A percentile compares a stretch with the other conserved stretches of the same genome.
Conservation (phyloP, 2,113 vertebrate species). For the Rissa tridactyla region DNA sequence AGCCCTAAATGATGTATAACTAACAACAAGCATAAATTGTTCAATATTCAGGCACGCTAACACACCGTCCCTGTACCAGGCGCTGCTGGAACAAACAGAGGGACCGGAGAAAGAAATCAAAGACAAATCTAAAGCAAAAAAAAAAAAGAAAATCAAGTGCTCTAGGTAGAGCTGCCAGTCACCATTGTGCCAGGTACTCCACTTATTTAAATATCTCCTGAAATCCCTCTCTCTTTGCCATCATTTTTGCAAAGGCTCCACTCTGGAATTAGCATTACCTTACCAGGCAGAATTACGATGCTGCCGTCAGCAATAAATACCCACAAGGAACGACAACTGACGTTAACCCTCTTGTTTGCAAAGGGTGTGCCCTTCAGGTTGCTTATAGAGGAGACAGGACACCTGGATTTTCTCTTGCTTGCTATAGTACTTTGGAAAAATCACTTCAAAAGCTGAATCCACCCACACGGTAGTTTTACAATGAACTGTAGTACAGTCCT, state of each 20-base stretch:
- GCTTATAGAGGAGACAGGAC: neutral
- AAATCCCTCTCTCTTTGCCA: neutral
- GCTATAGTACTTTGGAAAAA: neutral
- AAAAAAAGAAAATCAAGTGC: neutral
- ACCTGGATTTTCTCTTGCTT: neutral
- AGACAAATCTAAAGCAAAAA: neutral
- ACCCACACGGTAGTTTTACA: neutral
- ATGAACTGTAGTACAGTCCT: neutral
- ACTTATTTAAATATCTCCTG: constrained; percentile 15
- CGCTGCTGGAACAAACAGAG: neutral
- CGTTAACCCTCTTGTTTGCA: neutral
- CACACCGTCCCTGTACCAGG: neutral
- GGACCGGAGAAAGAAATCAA: neutral
- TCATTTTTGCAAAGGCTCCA: constrained; percentile 36
- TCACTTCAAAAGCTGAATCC: neutral
- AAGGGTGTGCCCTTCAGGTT: neutral
- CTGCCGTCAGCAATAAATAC: neutral
- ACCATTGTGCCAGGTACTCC: constrained; percentile 32
- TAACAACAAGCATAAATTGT: constrained; percentile 54
- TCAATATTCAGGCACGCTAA: constrained; percentile 34
- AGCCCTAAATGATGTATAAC: constrained; percentile 72
- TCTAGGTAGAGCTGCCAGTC: constrained; percentile 37
- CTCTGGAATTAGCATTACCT: constrained; percentile 12
- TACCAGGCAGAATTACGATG: constrained; percentile 19
- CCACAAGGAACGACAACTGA: neutral